Evolutionary conservation across 2,888 invertebrate species (phyloP).

Genomic region (Trypoxylon attenuatum): DNA sequence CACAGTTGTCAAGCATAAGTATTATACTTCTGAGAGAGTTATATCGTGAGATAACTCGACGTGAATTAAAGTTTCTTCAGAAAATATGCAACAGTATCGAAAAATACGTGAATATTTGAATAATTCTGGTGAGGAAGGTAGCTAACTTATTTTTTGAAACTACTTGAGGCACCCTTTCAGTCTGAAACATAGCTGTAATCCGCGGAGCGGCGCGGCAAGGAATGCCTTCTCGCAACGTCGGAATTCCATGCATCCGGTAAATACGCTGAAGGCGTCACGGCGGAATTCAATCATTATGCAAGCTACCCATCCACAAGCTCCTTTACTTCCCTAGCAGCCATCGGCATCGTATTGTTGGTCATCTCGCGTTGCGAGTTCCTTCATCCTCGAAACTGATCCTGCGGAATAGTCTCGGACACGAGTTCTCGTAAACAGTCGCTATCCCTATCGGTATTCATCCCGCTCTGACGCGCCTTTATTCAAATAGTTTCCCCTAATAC

Average conservation of each 20-base stretch:
- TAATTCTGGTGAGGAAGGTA: too few relatives aligned
- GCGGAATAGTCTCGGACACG: slow-evolving; percentile 40
- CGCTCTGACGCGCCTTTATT: neutral
- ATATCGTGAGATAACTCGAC: too few relatives aligned
- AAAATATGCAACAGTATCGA: too few relatives aligned
- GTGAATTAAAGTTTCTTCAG: too few relatives aligned
- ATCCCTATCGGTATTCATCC: slow-evolving; percentile 24
- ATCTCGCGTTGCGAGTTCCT: slow-evolving; percentile 40
- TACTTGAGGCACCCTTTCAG: too few relatives aligned
- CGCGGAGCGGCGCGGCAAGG: slow-evolving; percentile 32
- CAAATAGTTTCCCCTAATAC: neutral
- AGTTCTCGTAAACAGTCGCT: slow-evolving; percentile 9
- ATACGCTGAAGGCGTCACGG: slow-evolving; percentile 58
- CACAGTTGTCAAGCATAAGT: too few relatives aligned
- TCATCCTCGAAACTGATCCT: slow-evolving; percentile 34
- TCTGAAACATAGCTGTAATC: slow-evolving; percentile 52
- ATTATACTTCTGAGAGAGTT: too few relatives aligned
- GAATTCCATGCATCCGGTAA: slow-evolving; percentile 55
- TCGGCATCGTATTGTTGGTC: slow-evolving; percentile 52
- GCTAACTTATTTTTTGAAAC: too few relatives aligned
- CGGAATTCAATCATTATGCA: slow-evolving; percentile 64
- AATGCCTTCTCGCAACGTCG: slow-evolving; percentile 48
- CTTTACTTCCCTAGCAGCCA: slow-evolving; percentile 24
- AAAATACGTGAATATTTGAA: too few relatives aligned
- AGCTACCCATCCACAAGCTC: slow-evolving; percentile 35